Base-by-base conservation (phyloP, 2,113 vertebrate species). In the Motacilla alba region DNA sequence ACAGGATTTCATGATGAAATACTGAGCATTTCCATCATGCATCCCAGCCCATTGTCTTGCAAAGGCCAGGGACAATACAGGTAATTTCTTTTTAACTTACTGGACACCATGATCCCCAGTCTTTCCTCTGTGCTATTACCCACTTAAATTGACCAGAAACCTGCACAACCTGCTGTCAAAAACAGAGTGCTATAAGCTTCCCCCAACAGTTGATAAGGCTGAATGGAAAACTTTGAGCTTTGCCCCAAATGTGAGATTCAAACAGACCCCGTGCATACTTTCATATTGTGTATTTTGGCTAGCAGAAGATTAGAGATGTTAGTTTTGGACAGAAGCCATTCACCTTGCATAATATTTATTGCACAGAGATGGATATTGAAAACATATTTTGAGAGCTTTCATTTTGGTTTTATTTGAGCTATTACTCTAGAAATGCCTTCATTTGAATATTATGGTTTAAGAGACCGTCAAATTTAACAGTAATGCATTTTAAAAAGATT, bases 321-420 rank as follows among this genome's bases (percentile, higher is more conserved):
- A 90, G 91, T 87, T 93, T 96, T 96, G 94, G 95, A 92, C 77
- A 73, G 75, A 64, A 95, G 89, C 95, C 94, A 96, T 93, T 96
- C 95, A 95, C 81, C 89, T 96, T 96, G 94, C 83, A 90, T 92
- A 93, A 69, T 90, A 91, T 95, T 95, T 96, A 95, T 91, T 94
- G 76, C 90, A 60, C 3, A 3, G 93, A 53, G 74, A 77, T 87
- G 72, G 67, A 85, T 96, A 96, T 93, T 96, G 85, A 87, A 94
- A 96, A 94, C 82, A 81, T 95, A 86, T 94, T 95, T 92, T 86
- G 84, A 74, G 77, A 93, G 78, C 66, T 72, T 96, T 87, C 55
- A 37, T 95, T 93, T 86, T 21, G 26, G 44, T 62, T 96, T 95
- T 94, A 88, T 90, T 95, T 95, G 90, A 80, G 75, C 33, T 80